Base-by-base conservation (phyloP, 2,888 invertebrate species). In the Synergus japonicus region DNA sequence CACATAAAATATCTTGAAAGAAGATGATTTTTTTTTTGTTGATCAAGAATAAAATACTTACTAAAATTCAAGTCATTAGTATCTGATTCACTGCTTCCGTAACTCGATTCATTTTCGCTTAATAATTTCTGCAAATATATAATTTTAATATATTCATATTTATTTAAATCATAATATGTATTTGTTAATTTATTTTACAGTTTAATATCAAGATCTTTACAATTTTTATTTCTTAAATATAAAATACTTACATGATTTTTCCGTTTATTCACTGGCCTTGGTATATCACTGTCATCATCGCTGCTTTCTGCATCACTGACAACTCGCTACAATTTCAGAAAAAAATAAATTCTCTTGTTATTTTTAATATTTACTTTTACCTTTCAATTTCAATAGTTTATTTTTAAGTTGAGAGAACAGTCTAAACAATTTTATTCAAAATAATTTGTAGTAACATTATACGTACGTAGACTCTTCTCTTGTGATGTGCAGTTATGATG, bases 291-390 rank as follows among this genome's bases (percentile, higher is more conserved):
- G 41, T 89, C 90, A 0, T 89, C 88, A 15, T 89, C 90, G 46
- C 87, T 90, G 82, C 92, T 93, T 13, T 91, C 90, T 41, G 92
- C 93, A 66, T 93, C 93, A 85, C 93, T 94, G 83, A 93, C 92
- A 82, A 94, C 91, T 88, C 93, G 94, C 95, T 95, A 91, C 83
- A 58, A 79, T 37, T 76, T 73, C 8, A 77, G 22, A 44, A 41
- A 78, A 54, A 54, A 7, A 29, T n/a, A 76, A 46, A 12, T 44
- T 73, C 46, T 65, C 10, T 58, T 60, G 13, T 58, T 29, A 8
- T 13, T 18, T 22, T 15, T 60, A 41, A 15, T 37, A 63, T 46
- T 69, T 29, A 46, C 13, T 69, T 44, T 44, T 69, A 69, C 13
- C 18, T 15, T 69, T 44, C 29, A 15, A 44, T 22, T 12, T 15